phyloP scores from a whole-genome alignment of 2,113 vertebrate genomes.

The Gallinago paraguaiae region DNA sequence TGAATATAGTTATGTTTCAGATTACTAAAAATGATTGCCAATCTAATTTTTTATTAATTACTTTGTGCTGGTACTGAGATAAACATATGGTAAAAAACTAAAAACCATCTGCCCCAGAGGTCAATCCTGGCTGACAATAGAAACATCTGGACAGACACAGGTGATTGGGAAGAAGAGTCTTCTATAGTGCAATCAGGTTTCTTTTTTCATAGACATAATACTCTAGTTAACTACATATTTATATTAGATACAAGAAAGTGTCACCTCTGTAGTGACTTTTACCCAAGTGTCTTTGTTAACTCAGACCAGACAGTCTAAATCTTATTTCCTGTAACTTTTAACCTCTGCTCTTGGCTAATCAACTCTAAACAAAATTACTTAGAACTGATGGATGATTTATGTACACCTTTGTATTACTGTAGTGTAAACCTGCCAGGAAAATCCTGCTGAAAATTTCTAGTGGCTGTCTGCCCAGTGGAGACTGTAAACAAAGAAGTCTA shows the following conservation, averaged over 20 bases:
- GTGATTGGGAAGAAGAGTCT: background rate
- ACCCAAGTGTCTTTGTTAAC: background rate
- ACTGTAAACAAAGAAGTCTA: background rate
- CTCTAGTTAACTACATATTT: background rate
- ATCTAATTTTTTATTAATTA: background rate
- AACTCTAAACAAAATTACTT: background rate
- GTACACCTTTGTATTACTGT: background rate
- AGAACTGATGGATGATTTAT: background rate
- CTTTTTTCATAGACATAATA: background rate
- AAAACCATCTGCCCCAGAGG: background rate
- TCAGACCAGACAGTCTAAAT: background rate
- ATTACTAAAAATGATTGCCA: background rate
- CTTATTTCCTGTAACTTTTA: background rate
- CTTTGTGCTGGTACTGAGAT: background rate
- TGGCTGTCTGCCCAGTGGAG: background rate
- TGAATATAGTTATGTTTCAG: background rate
- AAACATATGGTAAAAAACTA: background rate
- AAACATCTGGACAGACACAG: background rate
- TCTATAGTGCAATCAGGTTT: background rate
- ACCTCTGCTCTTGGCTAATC: background rate
- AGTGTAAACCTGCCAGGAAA: background rate
- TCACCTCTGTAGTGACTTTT: background rate
- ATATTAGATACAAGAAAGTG: background rate
- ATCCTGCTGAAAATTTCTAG: background rate
- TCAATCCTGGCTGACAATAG: background rate